Evolutionary conservation across 2,888 invertebrate genomes (phyloP).

Genomic region (Diloba caeruleocephala): DNA sequence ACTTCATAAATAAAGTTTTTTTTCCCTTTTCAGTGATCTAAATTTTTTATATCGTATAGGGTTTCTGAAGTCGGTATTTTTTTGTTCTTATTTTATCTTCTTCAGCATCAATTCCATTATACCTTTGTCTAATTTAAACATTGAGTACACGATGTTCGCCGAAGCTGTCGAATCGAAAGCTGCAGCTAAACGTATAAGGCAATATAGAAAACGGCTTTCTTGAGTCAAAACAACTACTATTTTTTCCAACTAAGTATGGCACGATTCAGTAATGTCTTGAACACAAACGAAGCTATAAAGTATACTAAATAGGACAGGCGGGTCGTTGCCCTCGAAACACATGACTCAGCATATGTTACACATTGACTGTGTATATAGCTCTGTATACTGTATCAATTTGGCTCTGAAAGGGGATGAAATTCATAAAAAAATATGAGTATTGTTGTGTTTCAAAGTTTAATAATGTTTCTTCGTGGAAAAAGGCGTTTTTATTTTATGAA

Average conservation of each 20-base stretch:
- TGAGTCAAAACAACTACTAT: slow-evolving; percentile 2
- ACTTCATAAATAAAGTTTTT: too few relatives aligned
- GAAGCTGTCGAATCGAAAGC: neutral
- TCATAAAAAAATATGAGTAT: slow-evolving; percentile 31
- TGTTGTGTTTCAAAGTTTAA: slow-evolving; percentile 1
- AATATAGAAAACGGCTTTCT: slow-evolving; percentile 5
- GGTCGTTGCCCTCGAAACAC: slow-evolving; percentile 40
- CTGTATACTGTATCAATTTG: slow-evolving; percentile 42
- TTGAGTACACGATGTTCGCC: too few relatives aligned
- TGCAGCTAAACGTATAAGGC: neutral
- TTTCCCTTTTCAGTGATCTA: too few relatives aligned
- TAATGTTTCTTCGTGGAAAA: neutral
- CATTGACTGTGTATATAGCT: neutral
- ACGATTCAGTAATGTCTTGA: slow-evolving; percentile 17
- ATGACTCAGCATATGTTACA: slow-evolving; percentile 38
- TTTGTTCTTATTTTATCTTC: too few relatives aligned
- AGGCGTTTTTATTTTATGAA: neutral
- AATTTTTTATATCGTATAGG: too few relatives aligned
- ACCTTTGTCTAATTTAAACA: too few relatives aligned
- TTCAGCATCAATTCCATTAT: too few relatives aligned
- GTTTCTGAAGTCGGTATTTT: too few relatives aligned
- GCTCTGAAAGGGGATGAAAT: slow-evolving; percentile 29
- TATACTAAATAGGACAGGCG: slow-evolving; percentile 37
- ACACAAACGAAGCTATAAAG: slow-evolving; percentile 24
- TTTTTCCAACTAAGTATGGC: slow-evolving; percentile 13